These are phyloP conservation scores for Autographa gamma DNA, from an alignment of 2,888 invertebrate species.

Conservation along the genomic window DNA sequence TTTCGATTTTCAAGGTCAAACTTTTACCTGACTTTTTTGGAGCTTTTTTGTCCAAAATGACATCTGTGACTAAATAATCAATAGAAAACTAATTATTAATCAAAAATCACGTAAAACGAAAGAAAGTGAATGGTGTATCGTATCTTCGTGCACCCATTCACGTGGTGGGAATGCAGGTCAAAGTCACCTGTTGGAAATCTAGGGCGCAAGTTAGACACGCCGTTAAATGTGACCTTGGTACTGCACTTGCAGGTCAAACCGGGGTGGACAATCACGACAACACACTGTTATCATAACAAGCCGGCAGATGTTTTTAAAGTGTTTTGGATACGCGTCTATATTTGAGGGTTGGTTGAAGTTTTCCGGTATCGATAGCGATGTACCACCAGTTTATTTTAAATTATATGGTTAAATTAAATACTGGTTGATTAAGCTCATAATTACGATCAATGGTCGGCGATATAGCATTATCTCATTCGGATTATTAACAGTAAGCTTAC, in stretches of 20 bases:
- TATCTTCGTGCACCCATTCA: not conserved
- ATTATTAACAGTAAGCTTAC: too few relatives aligned
- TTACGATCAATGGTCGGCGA: too few relatives aligned
- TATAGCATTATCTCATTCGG: too few relatives aligned
- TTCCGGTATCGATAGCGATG: too few relatives aligned
- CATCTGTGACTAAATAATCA: not conserved
- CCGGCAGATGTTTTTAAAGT: not conserved
- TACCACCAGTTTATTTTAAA: too few relatives aligned
- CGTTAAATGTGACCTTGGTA: conserved; percentile 1
- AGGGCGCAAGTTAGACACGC: not conserved
- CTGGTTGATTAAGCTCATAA: too few relatives aligned
- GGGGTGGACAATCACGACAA: not conserved
- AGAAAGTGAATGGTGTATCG: not conserved
- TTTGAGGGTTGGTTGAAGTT: not conserved
- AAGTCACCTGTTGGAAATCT: conserved; percentile 1
- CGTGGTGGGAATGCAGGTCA: not conserved
- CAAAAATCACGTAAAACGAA: not conserved
- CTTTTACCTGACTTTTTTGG: not conserved
- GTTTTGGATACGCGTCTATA: not conserved
- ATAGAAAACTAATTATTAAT: not conserved
- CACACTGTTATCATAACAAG: not conserved
- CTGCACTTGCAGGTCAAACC: not conserved
- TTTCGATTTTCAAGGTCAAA: not conserved
- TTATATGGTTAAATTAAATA: too few relatives aligned
- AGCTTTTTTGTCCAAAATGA: not conserved